Evolutionary conservation across 2,113 vertebrate species (phyloP).

Genomic region (Nerophis ophidion): DNA sequence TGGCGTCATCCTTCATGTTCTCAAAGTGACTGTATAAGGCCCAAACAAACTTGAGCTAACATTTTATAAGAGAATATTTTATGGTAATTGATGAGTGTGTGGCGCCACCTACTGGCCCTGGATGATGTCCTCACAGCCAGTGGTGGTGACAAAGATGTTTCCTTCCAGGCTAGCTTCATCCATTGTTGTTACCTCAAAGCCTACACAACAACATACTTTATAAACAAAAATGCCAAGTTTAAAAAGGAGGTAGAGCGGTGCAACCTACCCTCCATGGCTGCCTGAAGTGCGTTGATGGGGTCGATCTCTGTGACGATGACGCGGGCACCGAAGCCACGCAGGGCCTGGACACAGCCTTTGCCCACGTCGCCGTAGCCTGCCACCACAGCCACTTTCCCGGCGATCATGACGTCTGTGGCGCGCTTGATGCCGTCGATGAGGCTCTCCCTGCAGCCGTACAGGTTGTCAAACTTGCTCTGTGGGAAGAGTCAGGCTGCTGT

Average conservation of each 20-base stretch:
- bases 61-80: not conserved
- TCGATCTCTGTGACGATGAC: constrained; percentile 96
- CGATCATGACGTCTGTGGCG: constrained; percentile 97
- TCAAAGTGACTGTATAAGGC: constrained; percentile 83
- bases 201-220: constrained; percentile 50
- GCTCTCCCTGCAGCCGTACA: constrained; percentile 96
- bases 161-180: constrained; percentile 94
- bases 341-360: constrained; percentile 93
- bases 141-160: constrained; percentile 97
- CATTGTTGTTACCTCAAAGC: constrained; percentile 98
- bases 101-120: constrained; percentile 76
- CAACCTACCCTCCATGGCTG: constrained; percentile 87
- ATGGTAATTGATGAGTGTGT: not conserved
- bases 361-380: constrained; percentile 95
- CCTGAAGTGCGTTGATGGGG: constrained; percentile 95
- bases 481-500: not conserved
- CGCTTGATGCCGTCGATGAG: constrained; percentile 97
- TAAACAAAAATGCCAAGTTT: not conserved
- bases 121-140: constrained; percentile 91
- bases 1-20: constrained; percentile 92
- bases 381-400: constrained; percentile 93
- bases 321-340: constrained; percentile 86
- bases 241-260: too few relatives aligned
- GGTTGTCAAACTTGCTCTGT: constrained; percentile 98
- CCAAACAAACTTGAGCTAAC: not conserved